Percentiles rank a stretch among this genome's conserved stretches.
These are phyloP conservation scores for Mechanitis mazaeus DNA, from an alignment of 2,888 invertebrate genomes.

Conservation along the genomic window DNA sequence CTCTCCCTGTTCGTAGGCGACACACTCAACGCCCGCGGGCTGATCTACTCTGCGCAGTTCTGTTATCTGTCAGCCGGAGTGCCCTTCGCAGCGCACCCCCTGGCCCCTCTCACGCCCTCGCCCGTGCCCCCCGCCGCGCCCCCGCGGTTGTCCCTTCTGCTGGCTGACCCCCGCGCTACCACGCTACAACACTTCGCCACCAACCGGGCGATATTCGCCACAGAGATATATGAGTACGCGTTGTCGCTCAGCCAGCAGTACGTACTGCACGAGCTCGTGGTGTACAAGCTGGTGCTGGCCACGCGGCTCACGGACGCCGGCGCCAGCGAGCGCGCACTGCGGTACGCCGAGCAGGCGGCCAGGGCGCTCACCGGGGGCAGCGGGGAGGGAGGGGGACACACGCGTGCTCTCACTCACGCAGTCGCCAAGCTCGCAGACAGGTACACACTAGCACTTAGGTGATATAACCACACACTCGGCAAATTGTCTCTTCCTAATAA, in stretches of 20 bases:
- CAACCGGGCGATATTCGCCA: slow-evolving; percentile 92
- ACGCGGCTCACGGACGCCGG: slow-evolving; percentile 85
- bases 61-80: slow-evolving; percentile 94
- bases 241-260: slow-evolving; percentile 85
- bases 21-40: slow-evolving; percentile 83
- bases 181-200: slow-evolving; percentile 82
- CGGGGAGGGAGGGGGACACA: slow-evolving; percentile 39
- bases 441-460: slow-evolving; percentile 18
- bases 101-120: slow-evolving; percentile 38
- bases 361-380: slow-evolving; percentile 74
- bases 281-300: slow-evolving; percentile 90
- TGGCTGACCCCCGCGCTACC: slow-evolving; percentile 81
- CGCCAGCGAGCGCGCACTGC: slow-evolving; percentile 85
- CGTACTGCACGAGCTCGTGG: slow-evolving; percentile 84
- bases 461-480: no score
- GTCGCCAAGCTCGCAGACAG: slow-evolving; percentile 36
- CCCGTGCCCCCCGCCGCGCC: slow-evolving; percentile 48
- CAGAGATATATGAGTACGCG: slow-evolving; percentile 97
- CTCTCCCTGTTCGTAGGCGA: slow-evolving; percentile 71
- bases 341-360: slow-evolving; percentile 89
- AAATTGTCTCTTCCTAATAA: background rate
- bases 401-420: slow-evolving; percentile 60
- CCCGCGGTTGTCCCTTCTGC: slow-evolving; percentile 86
- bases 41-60: slow-evolving; percentile 94
- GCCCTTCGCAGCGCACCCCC: slow-evolving; percentile 70